A percentile compares a stretch with the other conserved stretches of the same genome.
phyloP scores from a whole-genome alignment of 2,888 invertebrate genomes.

The Leucophenga maculata region DNA sequence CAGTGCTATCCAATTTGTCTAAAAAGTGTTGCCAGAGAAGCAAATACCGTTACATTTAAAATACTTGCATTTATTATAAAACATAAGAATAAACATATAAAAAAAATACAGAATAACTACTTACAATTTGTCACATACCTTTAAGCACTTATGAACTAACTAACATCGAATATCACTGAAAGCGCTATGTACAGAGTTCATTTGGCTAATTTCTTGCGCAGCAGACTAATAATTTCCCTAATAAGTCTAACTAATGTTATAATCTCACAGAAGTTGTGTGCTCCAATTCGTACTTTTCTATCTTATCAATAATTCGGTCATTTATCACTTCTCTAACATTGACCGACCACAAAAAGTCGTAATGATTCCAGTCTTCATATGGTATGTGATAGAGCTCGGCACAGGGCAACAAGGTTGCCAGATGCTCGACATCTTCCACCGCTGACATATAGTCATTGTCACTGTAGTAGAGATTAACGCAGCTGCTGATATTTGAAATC shows the following conservation, averaged over 20 bases:
- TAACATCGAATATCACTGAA: conserved; percentile 6
- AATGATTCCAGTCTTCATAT: conserved; percentile 76
- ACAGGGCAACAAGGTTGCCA: conserved; percentile 74
- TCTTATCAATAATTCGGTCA: conserved; percentile 68
- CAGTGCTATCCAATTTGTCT: conserved; percentile 27
- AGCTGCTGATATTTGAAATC: conserved; percentile 75
- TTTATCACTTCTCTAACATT: conserved; percentile 77
- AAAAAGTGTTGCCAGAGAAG: conserved; percentile 18
- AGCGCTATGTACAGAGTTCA: neutral
- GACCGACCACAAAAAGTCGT: conserved; percentile 80
- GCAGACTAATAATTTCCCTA: too few species aligned
- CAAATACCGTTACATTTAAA: conserved; percentile 4
- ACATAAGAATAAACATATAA: neutral
- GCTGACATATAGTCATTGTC: conserved; percentile 79
- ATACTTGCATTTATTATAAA: conserved; percentile 7
- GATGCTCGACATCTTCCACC: conserved; percentile 73
- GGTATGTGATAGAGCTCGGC: conserved; percentile 73
- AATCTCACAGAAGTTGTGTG: conserved; percentile 42
- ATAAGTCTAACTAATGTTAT: conserved; percentile 20
- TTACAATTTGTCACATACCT: conserved; percentile 4
- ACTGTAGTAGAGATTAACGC: conserved; percentile 79
- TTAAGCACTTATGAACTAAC: neutral
- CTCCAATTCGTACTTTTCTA: conserved; percentile 55
- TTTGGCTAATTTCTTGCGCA: neutral
- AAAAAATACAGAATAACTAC: too few species aligned